phyloP scores from a whole-genome alignment of 2,888 invertebrate genomes.

The Brachypterus glaber region DNA sequence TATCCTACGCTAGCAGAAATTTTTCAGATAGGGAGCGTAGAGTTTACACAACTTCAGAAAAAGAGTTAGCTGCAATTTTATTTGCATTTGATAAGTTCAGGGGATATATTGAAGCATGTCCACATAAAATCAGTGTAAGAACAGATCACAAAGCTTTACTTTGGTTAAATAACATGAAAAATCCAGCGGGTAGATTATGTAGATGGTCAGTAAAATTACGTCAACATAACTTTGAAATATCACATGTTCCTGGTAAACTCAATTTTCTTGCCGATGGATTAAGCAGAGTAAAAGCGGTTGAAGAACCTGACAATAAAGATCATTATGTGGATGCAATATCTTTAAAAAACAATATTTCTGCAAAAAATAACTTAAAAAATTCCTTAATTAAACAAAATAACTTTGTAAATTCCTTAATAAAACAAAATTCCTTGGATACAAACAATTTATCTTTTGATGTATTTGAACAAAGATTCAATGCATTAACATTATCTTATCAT shows the following conservation, averaged over 20 bases:
- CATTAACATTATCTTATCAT: too few species aligned
- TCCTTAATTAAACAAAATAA: too few species aligned
- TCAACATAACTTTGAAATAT: conserved; percentile 14
- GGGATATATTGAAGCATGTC: too few species aligned
- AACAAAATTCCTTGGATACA: too few species aligned
- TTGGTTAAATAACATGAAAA: conserved; percentile 12
- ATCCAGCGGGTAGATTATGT: conserved; percentile 11
- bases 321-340: too few species aligned
- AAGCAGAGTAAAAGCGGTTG: too few species aligned
- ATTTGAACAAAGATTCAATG: conserved; percentile 14
- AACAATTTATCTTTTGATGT: conserved; percentile 7
- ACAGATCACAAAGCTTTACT: conserved; percentile 21
- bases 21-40: conserved; percentile 13
- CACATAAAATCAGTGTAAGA: conserved; percentile 18
- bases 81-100: not conserved
- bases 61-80: conserved; percentile 23
- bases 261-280: too few species aligned
- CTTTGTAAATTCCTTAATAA: too few species aligned
- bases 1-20: conserved; percentile 14
- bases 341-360: too few species aligned
- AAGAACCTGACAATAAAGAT: too few species aligned
- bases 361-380: too few species aligned
- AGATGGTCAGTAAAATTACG: conserved; percentile 11
- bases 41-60: conserved; percentile 20
- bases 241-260: too few species aligned